These are phyloP conservation scores for Cerastis leucographa DNA, from an alignment of 2,888 invertebrate species.

Conservation along the genomic window DNA sequence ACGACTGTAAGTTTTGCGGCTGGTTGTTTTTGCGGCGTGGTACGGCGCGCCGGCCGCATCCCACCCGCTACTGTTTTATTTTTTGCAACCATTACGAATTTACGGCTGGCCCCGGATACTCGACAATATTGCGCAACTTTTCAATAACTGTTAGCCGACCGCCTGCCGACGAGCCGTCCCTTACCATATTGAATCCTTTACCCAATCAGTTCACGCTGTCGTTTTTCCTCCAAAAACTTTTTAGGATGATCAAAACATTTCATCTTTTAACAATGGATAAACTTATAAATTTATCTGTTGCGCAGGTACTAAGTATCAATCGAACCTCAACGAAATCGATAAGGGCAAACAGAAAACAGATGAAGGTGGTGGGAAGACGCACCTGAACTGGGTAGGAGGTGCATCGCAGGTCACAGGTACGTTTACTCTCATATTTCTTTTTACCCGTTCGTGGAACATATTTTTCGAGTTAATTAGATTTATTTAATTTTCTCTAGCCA, in stretches of 20 bases:
- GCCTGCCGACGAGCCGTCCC: slow-evolving; percentile 78
- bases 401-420: slow-evolving; percentile 88
- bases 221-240: slow-evolving; percentile 66
- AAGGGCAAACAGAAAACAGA: slow-evolving; percentile 94
- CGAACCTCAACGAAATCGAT: slow-evolving; percentile 94
- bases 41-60: slow-evolving; percentile 74
- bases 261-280: slow-evolving; percentile 47
- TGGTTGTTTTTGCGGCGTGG: slow-evolving; percentile 84
- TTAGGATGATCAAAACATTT: slow-evolving; percentile 49
- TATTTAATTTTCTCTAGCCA: not conserved
- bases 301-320: slow-evolving; percentile 94
- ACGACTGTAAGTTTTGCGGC: slow-evolving; percentile 81
- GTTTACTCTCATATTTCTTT: slow-evolving; percentile 20
- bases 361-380: slow-evolving; percentile 90
- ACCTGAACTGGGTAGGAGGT: slow-evolving; percentile 90
- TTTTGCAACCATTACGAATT: slow-evolving; percentile 90
- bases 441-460: not conserved
- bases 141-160: slow-evolving; percentile 88
- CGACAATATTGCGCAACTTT: slow-evolving; percentile 90
- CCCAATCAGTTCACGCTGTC: slow-evolving; percentile 80
- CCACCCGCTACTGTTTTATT: slow-evolving; percentile 83
- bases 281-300: slow-evolving; percentile 71
- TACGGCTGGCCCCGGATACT: slow-evolving; percentile 86
- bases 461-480: slow-evolving; percentile 1
- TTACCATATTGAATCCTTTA: slow-evolving; percentile 87